Base-by-base conservation (phyloP, 2,113 vertebrate species). In the Bufo bufo region DNA sequence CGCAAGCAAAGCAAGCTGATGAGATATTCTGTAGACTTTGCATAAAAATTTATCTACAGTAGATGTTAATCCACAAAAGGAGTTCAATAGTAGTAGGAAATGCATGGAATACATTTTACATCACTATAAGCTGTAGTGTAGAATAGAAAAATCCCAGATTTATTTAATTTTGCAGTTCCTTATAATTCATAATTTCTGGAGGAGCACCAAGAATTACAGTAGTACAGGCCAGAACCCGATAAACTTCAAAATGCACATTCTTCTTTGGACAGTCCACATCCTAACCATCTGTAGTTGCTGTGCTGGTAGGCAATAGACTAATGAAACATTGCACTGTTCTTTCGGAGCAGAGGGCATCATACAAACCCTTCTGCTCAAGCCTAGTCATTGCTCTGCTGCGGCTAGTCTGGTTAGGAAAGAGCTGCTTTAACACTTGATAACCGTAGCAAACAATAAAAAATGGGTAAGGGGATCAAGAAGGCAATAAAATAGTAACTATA, bases 401-500 rank as follows among this genome's bases (percentile, higher is more conserved):
- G 91, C 90, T 92, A 90, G 90, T 81, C 85, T 89, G 87, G 65
- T 89, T 90, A 81, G 20, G 49, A 58, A 91, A 92, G 90, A 91
- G 86, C 90, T 90, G 56, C 84, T 58, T 85, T 89, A 93, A 93
- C 90, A 90, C 90, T 91, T 49, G 90, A 90, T 58, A 89, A 92
- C 90, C 89, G 93, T 91, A 94, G 93, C 0, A 59, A 91, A 84
- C 43, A 52, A 54, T 17, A 12, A 82, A 56, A n/a, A 20, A 65
- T 59, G 74, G 90, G 89, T 59, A 74, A 71, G 14, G 16, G 80
- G 19, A 58, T 19, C 47, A 85, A 87, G 91, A 89, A 20, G 52
- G 89, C 91, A 92, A 92, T 93, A 92, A 95, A 90, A 65, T 17
- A 86, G 56, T 90, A 91, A 92, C 92, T 90, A 91, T 90, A 86